These are phyloP conservation scores for Lobophora halterata DNA, from an alignment of 2,888 invertebrate species.

Conservation along the genomic window DNA sequence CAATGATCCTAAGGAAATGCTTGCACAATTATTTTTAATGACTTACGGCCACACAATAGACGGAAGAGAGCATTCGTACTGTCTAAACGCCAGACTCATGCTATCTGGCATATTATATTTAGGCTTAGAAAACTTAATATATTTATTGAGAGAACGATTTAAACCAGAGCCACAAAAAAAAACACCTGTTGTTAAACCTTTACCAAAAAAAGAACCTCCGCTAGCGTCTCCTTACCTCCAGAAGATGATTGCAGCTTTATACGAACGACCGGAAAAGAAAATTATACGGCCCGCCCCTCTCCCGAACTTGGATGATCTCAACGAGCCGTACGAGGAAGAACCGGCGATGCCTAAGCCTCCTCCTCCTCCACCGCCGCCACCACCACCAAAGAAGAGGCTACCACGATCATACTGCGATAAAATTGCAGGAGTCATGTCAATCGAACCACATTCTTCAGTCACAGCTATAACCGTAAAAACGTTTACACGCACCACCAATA, in stretches of 20 bases:
- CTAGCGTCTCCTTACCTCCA: conserved; percentile 60
- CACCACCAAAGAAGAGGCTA: conserved; percentile 59
- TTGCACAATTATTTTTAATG: conserved; percentile 56
- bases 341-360: conserved; percentile 47
- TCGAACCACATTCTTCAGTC: conserved; percentile 42
- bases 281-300: conserved; percentile 49
- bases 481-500: conserved; percentile 31
- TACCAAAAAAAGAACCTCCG: conserved; percentile 40
- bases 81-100: conserved; percentile 58
- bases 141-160: conserved; percentile 51
- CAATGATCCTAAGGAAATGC: conserved; percentile 61
- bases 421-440: conserved; percentile 50
- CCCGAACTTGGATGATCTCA: conserved; percentile 59
- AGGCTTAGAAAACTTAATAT: conserved; percentile 53
- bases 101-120: conserved; percentile 63
- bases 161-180: conserved; percentile 39
- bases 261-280: conserved; percentile 43
- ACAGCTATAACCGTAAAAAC: conserved; percentile 38
- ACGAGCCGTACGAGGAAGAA: conserved; percentile 60
- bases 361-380: conserved; percentile 58
- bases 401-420: conserved; percentile 53
- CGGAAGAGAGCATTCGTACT: conserved; percentile 49
- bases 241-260: conserved; percentile 51
- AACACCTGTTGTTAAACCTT: conserved; percentile 36
- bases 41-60: conserved; percentile 55